Evolutionary conservation across 2,888 invertebrate species (phyloP).

Genomic region (Tiliacea aurago): DNA sequence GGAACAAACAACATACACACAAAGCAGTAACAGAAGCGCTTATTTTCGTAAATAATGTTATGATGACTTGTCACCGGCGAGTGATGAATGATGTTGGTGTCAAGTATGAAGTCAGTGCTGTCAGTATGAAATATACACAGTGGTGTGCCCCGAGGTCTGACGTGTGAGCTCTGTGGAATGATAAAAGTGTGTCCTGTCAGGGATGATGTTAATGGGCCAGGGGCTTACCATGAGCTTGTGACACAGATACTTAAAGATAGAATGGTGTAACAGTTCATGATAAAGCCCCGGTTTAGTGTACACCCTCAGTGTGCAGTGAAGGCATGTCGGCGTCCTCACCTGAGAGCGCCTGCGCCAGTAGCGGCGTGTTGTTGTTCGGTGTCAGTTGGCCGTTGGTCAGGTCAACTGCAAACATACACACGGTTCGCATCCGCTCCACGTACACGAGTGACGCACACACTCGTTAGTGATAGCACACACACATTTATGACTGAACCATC

Average conservation of each 20-base stretch:
- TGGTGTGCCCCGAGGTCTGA: slow-evolving; percentile 35
- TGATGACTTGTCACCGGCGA: slow-evolving; percentile 64
- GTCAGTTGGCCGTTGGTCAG: slow-evolving; percentile 98
- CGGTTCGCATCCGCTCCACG: slow-evolving; percentile 90
- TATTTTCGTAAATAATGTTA: slow-evolving; percentile 63
- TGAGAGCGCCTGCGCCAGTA: slow-evolving; percentile 98
- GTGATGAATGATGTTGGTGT: slow-evolving; percentile 59
- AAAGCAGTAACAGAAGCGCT: slow-evolving; percentile 61
- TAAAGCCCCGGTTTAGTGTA: slow-evolving; percentile 32
- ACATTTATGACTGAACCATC: slow-evolving; percentile 90
- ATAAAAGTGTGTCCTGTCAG: slow-evolving; percentile 52
- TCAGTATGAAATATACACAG: slow-evolving; percentile 44
- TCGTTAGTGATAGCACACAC: slow-evolving; percentile 82
- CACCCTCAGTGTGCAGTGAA: slow-evolving; percentile 57
- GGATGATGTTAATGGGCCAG: slow-evolving; percentile 32
- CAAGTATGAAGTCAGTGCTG: slow-evolving; percentile 47
- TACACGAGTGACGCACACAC: slow-evolving; percentile 81
- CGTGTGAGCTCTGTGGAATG: slow-evolving; percentile 52
- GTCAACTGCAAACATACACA: slow-evolving; percentile 96
- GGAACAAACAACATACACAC: slow-evolving; percentile 51
- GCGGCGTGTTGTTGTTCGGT: slow-evolving; percentile 98
- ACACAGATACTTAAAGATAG: slow-evolving; percentile 11
- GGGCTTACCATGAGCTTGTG: slow-evolving; percentile 43
- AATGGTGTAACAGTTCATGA: slow-evolving; percentile 36
- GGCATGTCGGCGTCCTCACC: slow-evolving; percentile 91